Conservation (phyloP, 2,888 invertebrate species). For the Slavum lentiscoides region DNA sequence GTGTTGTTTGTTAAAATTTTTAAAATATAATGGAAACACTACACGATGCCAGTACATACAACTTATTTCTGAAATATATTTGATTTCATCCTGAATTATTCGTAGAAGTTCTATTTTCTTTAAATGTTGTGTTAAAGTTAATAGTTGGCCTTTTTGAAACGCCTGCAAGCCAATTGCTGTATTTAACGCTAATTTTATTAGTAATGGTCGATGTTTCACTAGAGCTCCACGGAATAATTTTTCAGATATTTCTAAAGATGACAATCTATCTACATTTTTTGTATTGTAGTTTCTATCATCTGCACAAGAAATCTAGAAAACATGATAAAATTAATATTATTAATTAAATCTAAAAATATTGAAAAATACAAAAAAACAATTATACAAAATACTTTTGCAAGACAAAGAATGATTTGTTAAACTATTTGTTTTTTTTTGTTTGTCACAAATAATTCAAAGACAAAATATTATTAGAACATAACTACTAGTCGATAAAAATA, state of each 20-base stretch:
- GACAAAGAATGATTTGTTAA: too few species aligned
- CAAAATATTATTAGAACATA: not conserved
- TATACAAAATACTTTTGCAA: too few species aligned
- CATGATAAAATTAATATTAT: not conserved
- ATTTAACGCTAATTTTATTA: slow-evolving; percentile 43
- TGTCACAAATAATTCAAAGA: not conserved
- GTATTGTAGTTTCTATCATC: slow-evolving; percentile 64
- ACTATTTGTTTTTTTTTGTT: not conserved
- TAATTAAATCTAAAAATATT: not conserved
- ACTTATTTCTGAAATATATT: slow-evolving; percentile 42
- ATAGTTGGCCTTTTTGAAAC: slow-evolving; percentile 22
- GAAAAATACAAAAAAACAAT: not conserved
- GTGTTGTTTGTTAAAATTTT: slow-evolving; percentile 22
- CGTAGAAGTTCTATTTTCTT: slow-evolving; percentile 33
- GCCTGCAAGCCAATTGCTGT: slow-evolving; percentile 45
- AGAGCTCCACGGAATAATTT: slow-evolving; percentile 67
- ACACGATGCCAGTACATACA: slow-evolving; percentile 50
- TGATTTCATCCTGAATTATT: slow-evolving; percentile 32
- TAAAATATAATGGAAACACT: slow-evolving; percentile 40
- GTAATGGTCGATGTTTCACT: slow-evolving; percentile 56
- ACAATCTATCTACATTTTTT: slow-evolving; percentile 71
- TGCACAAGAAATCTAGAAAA: slow-evolving; percentile 21
- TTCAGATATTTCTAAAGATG: slow-evolving; percentile 76
- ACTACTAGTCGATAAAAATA: not conserved
- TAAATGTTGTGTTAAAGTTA: slow-evolving; percentile 24